Evolutionary conservation across 2,888 invertebrate species (phyloP).

Genomic region (Stramonita haemastoma): DNA sequence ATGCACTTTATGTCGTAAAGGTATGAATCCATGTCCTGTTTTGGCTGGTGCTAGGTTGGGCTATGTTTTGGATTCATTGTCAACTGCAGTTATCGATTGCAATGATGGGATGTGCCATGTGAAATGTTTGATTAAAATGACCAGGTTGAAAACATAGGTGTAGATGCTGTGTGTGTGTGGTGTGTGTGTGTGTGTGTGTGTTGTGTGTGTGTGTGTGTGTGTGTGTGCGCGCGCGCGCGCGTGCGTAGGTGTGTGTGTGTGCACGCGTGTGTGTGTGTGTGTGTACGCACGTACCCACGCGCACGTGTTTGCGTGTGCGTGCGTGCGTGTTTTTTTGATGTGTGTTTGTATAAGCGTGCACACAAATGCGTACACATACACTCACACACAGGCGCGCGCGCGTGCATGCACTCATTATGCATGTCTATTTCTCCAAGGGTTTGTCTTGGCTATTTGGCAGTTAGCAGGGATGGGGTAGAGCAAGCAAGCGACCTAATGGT

Average conservation of each 20-base stretch:
- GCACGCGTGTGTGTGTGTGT: neutral
- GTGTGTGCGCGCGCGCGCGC: neutral
- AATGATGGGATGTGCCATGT: too few relatives aligned
- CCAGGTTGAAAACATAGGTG: too few relatives aligned
- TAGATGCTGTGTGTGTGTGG: neutral
- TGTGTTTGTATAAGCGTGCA: neutral
- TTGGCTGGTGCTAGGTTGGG: too few relatives aligned
- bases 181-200: neutral
- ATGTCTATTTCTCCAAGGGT: too few relatives aligned
- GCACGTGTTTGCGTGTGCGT: neutral
- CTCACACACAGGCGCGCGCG: neutral
- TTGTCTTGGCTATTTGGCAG: too few relatives aligned
- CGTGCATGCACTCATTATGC: neutral
- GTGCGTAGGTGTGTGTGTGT: neutral
- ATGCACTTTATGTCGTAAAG: too few relatives aligned
- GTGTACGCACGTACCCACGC: neutral
- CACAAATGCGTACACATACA: neutral
- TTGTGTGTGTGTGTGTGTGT: neutral
- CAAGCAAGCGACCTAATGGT: too few relatives aligned
- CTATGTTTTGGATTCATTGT: too few relatives aligned
- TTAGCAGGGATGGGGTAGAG: too few relatives aligned
- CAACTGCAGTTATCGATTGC: too few relatives aligned
- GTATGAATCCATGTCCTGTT: too few relatives aligned
- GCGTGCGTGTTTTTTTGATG: neutral
- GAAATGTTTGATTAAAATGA: too few relatives aligned